These are phyloP conservation scores for Rhingia rostrata DNA, from an alignment of 2,888 invertebrate species.

Conservation along the genomic window DNA sequence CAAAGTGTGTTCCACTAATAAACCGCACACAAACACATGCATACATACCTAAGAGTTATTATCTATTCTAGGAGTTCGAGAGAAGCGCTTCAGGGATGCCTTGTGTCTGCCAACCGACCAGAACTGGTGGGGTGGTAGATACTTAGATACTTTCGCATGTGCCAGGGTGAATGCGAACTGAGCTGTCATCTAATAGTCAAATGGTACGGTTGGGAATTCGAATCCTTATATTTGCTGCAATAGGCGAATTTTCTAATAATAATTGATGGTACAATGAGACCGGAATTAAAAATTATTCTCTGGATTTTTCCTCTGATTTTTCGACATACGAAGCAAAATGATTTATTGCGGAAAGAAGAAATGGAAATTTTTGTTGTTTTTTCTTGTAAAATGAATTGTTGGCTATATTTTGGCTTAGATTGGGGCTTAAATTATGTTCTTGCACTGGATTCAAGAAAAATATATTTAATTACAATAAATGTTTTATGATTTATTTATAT, in stretches of 20 bases:
- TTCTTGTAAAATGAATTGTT: no score
- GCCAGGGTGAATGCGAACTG: slow-evolving; percentile 14
- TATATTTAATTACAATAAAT: no score
- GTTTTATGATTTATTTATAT: no score
- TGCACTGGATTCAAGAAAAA: no score
- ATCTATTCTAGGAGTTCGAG: slow-evolving; percentile 12
- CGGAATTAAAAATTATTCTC: slow-evolving; percentile 70
- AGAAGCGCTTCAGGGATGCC: slow-evolving; percentile 50
- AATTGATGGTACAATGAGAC: slow-evolving; percentile 72
- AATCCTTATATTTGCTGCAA: slow-evolving; percentile 69
- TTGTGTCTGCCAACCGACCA: slow-evolving; percentile 6
- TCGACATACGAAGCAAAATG: slow-evolving; percentile 29
- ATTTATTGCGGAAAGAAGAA: slow-evolving; percentile 37
- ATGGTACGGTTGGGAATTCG: slow-evolving; percentile 71
- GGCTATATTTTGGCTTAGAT: no score
- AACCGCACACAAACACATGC: slow-evolving; percentile 40
- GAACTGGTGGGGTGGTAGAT: background rate
- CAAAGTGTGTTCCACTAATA: slow-evolving; percentile 49
- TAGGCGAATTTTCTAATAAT: slow-evolving; percentile 74
- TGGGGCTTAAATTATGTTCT: no score
- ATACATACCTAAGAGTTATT: slow-evolving; percentile 18
- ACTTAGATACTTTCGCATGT: slow-evolving; percentile 15
- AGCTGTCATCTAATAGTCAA: slow-evolving; percentile 68
- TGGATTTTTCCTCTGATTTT: slow-evolving; percentile 33
- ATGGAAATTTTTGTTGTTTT: no score